Evolutionary conservation across 2,113 vertebrate species (phyloP).

Genomic region (Gallinago undulata): DNA sequence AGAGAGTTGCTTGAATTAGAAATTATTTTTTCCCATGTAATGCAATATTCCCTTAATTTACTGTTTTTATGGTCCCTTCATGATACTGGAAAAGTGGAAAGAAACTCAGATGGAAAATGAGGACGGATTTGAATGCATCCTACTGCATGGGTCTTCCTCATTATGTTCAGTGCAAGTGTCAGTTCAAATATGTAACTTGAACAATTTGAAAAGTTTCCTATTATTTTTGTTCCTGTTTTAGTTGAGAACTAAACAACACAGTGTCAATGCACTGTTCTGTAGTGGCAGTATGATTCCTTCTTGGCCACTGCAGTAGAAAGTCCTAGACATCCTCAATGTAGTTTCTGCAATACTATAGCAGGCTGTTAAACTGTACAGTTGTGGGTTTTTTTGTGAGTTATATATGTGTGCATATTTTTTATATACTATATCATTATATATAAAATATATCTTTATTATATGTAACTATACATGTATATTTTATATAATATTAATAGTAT

Average conservation of each 20-base stretch:
- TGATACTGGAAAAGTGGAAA: neutral
- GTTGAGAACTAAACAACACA: neutral
- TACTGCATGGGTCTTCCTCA: neutral
- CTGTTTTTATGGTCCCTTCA: neutral
- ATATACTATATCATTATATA: neutral
- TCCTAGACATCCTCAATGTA: neutral
- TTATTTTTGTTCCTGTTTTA: neutral
- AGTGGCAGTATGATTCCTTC: neutral
- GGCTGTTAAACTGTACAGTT: rapidly evolving
- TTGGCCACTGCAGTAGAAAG: neutral
- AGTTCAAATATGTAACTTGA: neutral
- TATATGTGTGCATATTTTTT: neutral
- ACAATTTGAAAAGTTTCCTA: neutral
- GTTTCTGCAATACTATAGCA: neutral
- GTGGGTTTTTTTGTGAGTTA: neutral
- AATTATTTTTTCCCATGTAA: neutral
- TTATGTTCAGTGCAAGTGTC: neutral
- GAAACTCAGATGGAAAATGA: neutral
- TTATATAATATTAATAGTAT: too few species aligned
- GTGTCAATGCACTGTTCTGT: neutral
- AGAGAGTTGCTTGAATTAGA: neutral
- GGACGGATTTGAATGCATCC: neutral
- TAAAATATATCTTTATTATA: neutral
- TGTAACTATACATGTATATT: neutral
- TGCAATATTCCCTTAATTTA: neutral